Evolutionary conservation across 2,888 invertebrate species (phyloP).

Genomic region (Spodoptera exigua): DNA sequence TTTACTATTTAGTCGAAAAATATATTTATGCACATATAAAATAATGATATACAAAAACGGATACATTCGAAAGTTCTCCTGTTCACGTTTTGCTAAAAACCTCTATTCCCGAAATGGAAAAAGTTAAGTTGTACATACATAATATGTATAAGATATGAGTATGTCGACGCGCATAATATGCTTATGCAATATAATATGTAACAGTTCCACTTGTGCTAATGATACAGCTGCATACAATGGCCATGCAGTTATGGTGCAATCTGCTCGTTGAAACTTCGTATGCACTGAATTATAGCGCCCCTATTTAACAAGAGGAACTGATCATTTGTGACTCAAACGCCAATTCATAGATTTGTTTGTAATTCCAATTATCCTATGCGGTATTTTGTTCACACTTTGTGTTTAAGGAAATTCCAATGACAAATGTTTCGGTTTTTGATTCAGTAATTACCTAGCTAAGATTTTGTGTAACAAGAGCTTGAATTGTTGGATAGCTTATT

Average conservation of each 20-base stretch:
- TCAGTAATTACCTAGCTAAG: neutral
- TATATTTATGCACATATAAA: too few species aligned
- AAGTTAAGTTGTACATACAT: too few species aligned
- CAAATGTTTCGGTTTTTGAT: neutral
- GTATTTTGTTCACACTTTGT: constrained; percentile 20
- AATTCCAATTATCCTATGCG: constrained; percentile 20
- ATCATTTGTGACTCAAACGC: constrained; percentile 60
- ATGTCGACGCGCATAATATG: neutral
- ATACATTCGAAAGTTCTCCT: too few species aligned
- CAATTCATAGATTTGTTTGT: constrained; percentile 37
- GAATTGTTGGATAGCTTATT: too few species aligned
- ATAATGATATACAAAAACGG: too few species aligned
- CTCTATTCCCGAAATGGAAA: too few species aligned
- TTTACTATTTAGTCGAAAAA: too few species aligned
- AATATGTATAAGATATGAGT: too few species aligned
- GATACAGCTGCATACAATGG: constrained; percentile 3
- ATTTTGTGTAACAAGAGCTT: too few species aligned
- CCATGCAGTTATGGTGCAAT: constrained; percentile 12
- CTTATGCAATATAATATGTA: neutral
- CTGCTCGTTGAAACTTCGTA: constrained; percentile 13
- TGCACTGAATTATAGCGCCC: constrained; percentile 51
- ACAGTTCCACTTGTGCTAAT: neutral
- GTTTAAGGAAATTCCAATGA: neutral
- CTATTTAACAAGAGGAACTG: constrained; percentile 50
- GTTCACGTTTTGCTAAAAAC: too few species aligned